phyloP scores from a whole-genome alignment of 2,797 vertebrate species.

The Cheirogaleus major region DNA sequence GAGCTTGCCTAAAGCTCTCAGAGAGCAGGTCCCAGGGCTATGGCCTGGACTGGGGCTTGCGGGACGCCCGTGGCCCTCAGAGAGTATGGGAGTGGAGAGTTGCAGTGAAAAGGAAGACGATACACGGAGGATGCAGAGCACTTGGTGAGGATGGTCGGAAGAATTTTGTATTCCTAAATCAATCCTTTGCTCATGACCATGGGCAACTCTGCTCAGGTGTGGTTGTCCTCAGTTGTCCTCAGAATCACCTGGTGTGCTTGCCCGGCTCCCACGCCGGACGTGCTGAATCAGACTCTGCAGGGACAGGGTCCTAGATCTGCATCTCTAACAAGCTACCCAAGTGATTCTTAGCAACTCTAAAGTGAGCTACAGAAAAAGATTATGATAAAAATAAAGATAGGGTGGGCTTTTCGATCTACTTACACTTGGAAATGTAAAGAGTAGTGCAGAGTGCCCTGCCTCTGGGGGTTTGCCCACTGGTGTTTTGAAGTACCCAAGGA shows the following conservation, averaged over 20 bases:
- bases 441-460: neutral
- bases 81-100: neutral
- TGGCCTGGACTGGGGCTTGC: neutral
- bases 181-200: neutral
- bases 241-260: too few species aligned
- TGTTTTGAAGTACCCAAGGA: neutral
- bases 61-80: neutral
- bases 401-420: neutral
- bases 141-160: neutral
- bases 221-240: fast-evolving
- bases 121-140: neutral
- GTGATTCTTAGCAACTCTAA: neutral
- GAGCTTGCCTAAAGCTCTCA: neutral
- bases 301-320: neutral
- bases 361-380: neutral
- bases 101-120: neutral
- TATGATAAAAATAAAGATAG: neutral
- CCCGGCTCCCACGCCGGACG: neutral
- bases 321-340: neutral
- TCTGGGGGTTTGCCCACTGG: neutral
- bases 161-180: neutral
- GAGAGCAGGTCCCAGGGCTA: neutral
- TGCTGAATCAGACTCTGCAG: neutral
- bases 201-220: neutral
- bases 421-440: neutral